A percentile compares a stretch with the other conserved stretches of the same genome.
Evolutionary conservation across 2,113 vertebrate species (phyloP).

Genomic region (Chloropsis hardwickii): DNA sequence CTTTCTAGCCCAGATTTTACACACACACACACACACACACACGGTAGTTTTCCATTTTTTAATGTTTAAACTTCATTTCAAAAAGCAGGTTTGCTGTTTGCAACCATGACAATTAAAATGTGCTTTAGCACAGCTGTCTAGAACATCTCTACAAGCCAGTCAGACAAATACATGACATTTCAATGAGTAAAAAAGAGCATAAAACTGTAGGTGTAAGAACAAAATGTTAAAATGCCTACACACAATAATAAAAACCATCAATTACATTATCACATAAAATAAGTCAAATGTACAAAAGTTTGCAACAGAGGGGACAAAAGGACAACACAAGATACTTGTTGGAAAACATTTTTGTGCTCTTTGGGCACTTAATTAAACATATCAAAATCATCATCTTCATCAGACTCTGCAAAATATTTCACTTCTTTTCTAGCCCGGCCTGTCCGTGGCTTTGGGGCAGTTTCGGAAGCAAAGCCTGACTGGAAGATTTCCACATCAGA

Average conservation of each 20-base stretch:
- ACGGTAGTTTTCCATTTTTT: conserved; percentile 78
- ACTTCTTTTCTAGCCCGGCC: conserved; percentile 93
- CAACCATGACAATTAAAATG: conserved; percentile 93
- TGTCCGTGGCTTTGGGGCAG: conserved; percentile 76
- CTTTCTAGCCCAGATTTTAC: neutral
- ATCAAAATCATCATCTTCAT: conserved; percentile 87
- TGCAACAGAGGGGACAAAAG: conserved; percentile 84
- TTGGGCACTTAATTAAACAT: conserved; percentile 90
- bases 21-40: neutral
- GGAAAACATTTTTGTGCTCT: conserved; percentile 76
- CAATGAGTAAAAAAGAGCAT: conserved; percentile 94
- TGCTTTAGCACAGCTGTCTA: conserved; percentile 91
- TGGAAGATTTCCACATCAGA: conserved; percentile 85
- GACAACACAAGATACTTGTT: conserved; percentile 79
- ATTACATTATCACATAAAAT: conserved; percentile 92
- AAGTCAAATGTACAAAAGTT: conserved; percentile 98
- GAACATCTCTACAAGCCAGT: conserved; percentile 94
- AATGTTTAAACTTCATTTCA: conserved; percentile 97
- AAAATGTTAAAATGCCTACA: conserved; percentile 99
- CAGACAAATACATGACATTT: conserved; percentile 91
- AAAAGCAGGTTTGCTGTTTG: conserved; percentile 91
- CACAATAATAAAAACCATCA: conserved; percentile 94
- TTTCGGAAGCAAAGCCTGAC: conserved; percentile 72
- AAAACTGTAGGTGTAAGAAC: conserved; percentile 95
- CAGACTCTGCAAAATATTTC: conserved; percentile 92